Conservation (phyloP, 2,888 invertebrate genomes). For the Eupithecia centaureata region DNA sequence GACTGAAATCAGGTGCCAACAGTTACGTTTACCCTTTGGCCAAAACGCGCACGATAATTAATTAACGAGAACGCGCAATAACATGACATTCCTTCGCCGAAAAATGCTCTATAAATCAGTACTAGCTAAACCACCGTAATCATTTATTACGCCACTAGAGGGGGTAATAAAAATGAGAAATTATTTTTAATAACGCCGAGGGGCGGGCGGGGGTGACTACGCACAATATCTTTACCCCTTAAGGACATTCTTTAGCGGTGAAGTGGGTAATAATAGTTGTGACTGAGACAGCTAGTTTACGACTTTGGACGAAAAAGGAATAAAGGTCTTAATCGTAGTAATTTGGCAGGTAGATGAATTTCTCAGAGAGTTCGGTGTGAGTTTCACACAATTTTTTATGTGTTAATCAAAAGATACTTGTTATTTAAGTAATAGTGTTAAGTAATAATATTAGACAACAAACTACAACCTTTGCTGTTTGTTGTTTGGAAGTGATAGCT, state of each 20-base stretch:
- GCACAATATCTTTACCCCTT: conserved; percentile 47
- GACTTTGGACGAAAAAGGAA: conserved; percentile 44
- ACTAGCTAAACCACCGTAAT: conserved; percentile 52
- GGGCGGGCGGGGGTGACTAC: conserved; percentile 45
- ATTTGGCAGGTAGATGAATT: not conserved
- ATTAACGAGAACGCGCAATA: conserved; percentile 10
- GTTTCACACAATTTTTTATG: too few relatives aligned
- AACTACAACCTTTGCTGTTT: too few relatives aligned
- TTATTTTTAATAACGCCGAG: conserved; percentile 82
- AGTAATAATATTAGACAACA: too few relatives aligned
- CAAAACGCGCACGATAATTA: not conserved
- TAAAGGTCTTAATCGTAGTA: not conserved
- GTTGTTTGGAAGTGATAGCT: too few relatives aligned
- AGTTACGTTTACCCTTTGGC: not conserved
- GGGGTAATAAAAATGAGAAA: conserved; percentile 83
- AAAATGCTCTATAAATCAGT: conserved; percentile 43
- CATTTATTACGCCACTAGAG: conserved; percentile 70
- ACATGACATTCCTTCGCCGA: conserved; percentile 30
- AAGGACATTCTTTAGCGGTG: conserved; percentile 71
- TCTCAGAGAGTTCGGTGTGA: not conserved
- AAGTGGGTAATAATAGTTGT: conserved; percentile 70
- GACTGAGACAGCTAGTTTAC: conserved; percentile 71
- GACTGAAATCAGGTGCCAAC: not conserved
- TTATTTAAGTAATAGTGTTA: too few relatives aligned
- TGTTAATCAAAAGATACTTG: too few relatives aligned